phyloP scores from a whole-genome alignment of 2,888 invertebrate genomes.

The Nephrotoma guestfalica region DNA sequence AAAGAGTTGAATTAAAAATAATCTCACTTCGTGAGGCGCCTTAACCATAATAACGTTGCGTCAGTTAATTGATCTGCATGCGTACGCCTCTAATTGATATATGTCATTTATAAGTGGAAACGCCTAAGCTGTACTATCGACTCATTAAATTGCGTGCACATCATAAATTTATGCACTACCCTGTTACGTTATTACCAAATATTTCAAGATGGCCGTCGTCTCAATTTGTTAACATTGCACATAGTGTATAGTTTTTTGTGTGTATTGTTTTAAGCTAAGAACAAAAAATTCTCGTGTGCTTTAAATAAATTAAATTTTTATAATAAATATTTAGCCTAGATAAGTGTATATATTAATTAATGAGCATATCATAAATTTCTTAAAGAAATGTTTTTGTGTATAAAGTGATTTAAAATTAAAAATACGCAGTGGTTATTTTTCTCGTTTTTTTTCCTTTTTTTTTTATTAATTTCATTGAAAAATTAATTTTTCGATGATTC shows the following conservation, averaged over 20 bases:
- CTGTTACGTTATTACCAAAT: neutral
- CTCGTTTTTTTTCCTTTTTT: neutral
- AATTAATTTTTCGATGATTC: neutral
- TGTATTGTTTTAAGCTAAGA: neutral
- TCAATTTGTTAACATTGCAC: neutral
- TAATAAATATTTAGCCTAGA: neutral
- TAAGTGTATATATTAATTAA: neutral
- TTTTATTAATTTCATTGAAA: neutral
- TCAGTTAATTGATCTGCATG: too few relatives aligned
- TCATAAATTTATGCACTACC: neutral
- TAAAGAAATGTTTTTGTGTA: neutral
- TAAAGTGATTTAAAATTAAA: neutral
- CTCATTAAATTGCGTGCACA: neutral
- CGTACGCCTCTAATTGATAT: too few relatives aligned
- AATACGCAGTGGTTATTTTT: neutral
- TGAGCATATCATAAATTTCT: neutral
- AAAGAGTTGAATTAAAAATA: too few relatives aligned
- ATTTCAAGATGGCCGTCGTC: neutral
- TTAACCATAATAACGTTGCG: too few relatives aligned
- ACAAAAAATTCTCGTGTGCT: neutral
- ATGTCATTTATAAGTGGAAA: neutral
- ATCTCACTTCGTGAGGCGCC: too few relatives aligned
- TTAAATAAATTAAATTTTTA: neutral
- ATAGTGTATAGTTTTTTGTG: neutral
- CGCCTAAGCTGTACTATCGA: neutral